Conservation (phyloP, 2,113 vertebrate species). For the Rutilus rutilus region DNA sequence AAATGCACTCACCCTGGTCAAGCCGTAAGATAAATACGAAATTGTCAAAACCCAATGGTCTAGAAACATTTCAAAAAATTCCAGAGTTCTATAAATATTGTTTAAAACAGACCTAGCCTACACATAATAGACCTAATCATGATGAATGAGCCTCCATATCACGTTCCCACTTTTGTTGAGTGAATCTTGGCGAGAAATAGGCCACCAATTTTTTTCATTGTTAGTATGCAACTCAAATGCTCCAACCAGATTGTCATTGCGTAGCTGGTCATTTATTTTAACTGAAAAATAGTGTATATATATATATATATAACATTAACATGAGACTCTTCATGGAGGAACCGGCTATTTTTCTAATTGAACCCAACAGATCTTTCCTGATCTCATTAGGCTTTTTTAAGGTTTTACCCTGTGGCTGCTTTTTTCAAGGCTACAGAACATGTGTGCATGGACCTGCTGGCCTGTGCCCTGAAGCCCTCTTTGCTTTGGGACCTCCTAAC, state of each 20-base stretch:
- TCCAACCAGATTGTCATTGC: background rate
- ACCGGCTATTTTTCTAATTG: too few relatives aligned
- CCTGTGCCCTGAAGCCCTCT: background rate
- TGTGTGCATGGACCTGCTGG: background rate
- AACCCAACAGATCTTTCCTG: background rate
- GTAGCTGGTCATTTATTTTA: background rate
- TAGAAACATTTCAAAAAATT: slow-evolving; percentile 3
- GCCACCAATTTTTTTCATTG: background rate
- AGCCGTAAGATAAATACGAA: background rate
- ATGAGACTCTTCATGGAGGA: too few relatives aligned
- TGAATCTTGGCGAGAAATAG: slow-evolving; percentile 1
- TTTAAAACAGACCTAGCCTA: background rate
- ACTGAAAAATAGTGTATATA: background rate
- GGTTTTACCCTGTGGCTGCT: background rate
- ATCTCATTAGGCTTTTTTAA: too few relatives aligned
- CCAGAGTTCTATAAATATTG: slow-evolving; percentile 29
- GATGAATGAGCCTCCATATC: slow-evolving; percentile 22
- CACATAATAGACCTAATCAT: slow-evolving; percentile 17
- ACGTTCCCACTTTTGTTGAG: background rate
- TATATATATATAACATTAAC: background rate
- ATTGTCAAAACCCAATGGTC: slow-evolving; percentile 11
- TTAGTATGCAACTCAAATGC: background rate
- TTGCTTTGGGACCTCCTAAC: background rate
- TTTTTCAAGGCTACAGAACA: background rate
- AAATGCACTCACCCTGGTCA: background rate